These are phyloP conservation scores for Margaritifera margaritifera DNA, from an alignment of 2,888 invertebrate genomes.

Conservation along the genomic window DNA sequence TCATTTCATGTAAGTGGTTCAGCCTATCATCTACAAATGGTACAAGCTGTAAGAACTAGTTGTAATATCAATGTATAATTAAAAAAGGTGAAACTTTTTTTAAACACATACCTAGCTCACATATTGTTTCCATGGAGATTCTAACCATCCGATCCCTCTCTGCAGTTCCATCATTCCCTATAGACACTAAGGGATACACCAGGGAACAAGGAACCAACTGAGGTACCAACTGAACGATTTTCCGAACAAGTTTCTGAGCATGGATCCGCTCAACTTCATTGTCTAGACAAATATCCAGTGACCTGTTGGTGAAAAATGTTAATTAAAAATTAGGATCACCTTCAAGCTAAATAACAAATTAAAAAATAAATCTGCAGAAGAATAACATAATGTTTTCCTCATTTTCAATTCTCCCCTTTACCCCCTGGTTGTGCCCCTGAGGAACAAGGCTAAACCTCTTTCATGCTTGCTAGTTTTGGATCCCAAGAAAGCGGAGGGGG, in stretches of 20 bases:
- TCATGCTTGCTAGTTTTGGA: too few species aligned
- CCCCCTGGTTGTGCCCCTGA: too few species aligned
- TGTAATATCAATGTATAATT: too few species aligned
- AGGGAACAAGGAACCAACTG: constrained; percentile 83
- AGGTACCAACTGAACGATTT: constrained; percentile 80
- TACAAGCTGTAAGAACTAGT: too few species aligned
- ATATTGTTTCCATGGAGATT: constrained; percentile 88
- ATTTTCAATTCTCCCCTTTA: not conserved
- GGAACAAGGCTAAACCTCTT: too few species aligned
- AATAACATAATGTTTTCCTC: too few species aligned
- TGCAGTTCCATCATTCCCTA: constrained; percentile 85
- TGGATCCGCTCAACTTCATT: constrained; percentile 89
- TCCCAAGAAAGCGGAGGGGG: too few species aligned
- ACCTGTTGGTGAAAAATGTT: constrained; percentile 76
- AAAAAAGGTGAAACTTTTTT: too few species aligned
- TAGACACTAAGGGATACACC: constrained; percentile 86
- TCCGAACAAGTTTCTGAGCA: constrained; percentile 88
- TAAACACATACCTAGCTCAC: constrained; percentile 83
- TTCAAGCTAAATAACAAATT: too few species aligned
- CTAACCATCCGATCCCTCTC: constrained; percentile 88
- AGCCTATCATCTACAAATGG: too few species aligned
- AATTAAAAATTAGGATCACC: not conserved
- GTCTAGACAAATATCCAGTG: constrained; percentile 89
- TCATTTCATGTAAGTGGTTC: too few species aligned
- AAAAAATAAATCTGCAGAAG: too few species aligned